phyloP scores from a whole-genome alignment of 1,140 invertebrate species.

The Portunus trituberculatus region DNA sequence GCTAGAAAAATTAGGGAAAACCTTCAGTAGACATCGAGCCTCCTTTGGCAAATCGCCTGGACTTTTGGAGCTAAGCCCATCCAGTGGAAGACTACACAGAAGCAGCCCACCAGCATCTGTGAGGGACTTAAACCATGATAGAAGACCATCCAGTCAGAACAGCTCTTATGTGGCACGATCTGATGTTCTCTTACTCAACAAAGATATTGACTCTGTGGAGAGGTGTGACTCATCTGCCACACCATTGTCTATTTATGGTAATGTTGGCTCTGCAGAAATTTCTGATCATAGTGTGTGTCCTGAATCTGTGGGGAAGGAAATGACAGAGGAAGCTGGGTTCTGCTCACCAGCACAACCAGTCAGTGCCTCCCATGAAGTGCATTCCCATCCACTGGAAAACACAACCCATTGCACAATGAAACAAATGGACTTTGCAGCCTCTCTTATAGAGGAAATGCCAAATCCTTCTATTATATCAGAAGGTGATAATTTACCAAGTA shows the following conservation, averaged over 20 bases:
- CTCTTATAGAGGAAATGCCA: background rate
- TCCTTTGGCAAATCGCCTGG: conserved; percentile 52
- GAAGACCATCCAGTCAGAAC: background rate
- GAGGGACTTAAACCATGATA: background rate
- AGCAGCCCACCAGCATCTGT: background rate
- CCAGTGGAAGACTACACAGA: conserved; percentile 4
- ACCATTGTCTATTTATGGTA: background rate
- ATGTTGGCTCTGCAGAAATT: background rate
- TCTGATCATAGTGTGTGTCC: background rate
- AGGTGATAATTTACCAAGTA: background rate
- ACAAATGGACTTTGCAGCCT: background rate
- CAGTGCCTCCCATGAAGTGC: background rate
- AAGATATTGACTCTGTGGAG: conserved; percentile 34
- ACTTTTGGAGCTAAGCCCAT: conserved; percentile 34
- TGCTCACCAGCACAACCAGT: background rate
- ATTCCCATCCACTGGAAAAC: background rate
- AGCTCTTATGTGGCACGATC: background rate
- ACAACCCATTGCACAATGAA: background rate
- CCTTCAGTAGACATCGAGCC: conserved; percentile 48
- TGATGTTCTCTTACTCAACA: background rate
- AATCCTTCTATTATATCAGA: background rate
- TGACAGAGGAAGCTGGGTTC: background rate
- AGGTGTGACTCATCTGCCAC: conserved; percentile 26
- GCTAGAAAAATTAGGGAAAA: conserved; percentile 54
- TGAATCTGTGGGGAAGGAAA: background rate